Base-by-base conservation (phyloP, 2,888 invertebrate genomes). In the Nebria brevicollis region DNA sequence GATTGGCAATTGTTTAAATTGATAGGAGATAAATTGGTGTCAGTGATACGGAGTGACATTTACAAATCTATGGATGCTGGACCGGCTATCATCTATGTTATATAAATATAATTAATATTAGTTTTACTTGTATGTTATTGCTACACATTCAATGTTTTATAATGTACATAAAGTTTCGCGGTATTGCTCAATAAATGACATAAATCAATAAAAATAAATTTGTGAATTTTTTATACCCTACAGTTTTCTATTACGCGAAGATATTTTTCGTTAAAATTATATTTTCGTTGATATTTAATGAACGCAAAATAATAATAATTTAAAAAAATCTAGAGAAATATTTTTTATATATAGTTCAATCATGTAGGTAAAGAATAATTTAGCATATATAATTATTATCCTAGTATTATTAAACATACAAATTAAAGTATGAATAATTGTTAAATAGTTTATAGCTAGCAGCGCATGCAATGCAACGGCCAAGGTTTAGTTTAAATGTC, bases 111-210 rank as follows among this genome's bases (percentile, higher is more conserved):
- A 54, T 54, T 54, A 54, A 54, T 54, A 13, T 54, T 6, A 54
- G 70, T 70, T 70, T 26, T 70, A 25, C 25, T 66, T 72, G 34
- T 72, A 73, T 73, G 42, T 34, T 68, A 68, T 77, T 77, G 65
- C 66, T 76, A 66, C 76, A 76, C 66, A 20, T 25, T 73, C 8
- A 76, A 68, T n/a, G 65, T 77, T 42, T 77, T 77, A 77, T 77
- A 64, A 76, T 76, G 76, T 76, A 68, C 77, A 77, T 41, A 66
- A 68, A 34, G 77, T 77, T 77, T 68, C 77, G 41, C 68, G 68
- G 41, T 77, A 68, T 77, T 77, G 77, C 77, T 77, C 72, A 77
- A 77, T 77, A 77, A 77, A 77, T 72, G 77, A 25, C 26, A 20
- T 26, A 26, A 72, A 34, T 26, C 26, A 72, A 8, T n/a, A 72